phyloP scores from a whole-genome alignment of 2,113 vertebrate species.

The Pagrus major region DNA sequence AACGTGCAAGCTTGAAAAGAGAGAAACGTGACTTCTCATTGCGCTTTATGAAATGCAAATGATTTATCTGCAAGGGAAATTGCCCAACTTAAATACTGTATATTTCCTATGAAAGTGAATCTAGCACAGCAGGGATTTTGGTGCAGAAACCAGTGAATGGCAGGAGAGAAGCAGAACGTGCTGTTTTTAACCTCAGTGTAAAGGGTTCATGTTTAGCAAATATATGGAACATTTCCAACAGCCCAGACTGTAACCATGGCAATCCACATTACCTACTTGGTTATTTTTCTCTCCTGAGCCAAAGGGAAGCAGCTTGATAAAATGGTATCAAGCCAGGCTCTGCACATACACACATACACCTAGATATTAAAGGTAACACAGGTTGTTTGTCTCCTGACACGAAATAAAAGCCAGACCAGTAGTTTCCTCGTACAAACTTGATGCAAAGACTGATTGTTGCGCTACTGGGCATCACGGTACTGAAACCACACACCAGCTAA shows the following conservation, averaged over 20 bases:
- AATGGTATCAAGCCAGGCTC: slow-evolving; percentile 56
- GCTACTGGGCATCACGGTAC: slow-evolving; percentile 21
- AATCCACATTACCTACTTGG: slow-evolving; percentile 70
- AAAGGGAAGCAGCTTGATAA: slow-evolving; percentile 71
- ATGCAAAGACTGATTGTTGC: slow-evolving; percentile 23
- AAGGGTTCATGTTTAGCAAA: slow-evolving; percentile 55
- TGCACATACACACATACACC: slow-evolving; percentile 17
- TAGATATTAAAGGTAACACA: slow-evolving; percentile 6
- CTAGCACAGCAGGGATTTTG: not conserved
- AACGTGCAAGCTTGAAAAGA: slow-evolving; percentile 30
- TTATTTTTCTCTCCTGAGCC: slow-evolving; percentile 65
- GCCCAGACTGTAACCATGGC: slow-evolving; percentile 75
- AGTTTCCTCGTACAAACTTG: slow-evolving; percentile 7
- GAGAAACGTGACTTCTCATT: slow-evolving; percentile 46
- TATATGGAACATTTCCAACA: slow-evolving; percentile 59
- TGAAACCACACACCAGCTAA: slow-evolving; percentile 34
- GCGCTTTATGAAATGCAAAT: slow-evolving; percentile 51
- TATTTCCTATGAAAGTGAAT: not conserved
- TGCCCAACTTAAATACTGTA: slow-evolving; percentile 20
- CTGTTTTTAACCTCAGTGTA: slow-evolving; percentile 43
- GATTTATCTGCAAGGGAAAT: slow-evolving; percentile 32
- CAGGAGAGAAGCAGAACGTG: not conserved
- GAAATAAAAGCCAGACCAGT: not conserved
- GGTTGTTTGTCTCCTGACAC: slow-evolving; percentile 5
- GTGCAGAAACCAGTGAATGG: slow-evolving; percentile 9